Conservation (phyloP, 2,797 vertebrate species). For the Champsocephalus esox region DNA sequence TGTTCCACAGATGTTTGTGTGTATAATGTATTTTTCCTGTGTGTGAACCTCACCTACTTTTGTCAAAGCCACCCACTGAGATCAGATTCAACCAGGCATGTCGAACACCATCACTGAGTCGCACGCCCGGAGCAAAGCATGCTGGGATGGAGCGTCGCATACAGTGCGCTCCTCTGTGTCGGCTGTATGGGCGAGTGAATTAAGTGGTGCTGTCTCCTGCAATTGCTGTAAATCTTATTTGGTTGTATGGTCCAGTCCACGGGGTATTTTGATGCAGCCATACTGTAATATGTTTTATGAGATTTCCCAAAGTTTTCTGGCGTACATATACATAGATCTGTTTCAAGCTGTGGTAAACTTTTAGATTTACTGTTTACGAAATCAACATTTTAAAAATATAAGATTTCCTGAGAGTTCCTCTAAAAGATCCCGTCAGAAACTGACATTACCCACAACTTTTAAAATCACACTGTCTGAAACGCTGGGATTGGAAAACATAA, state of each 20-base stretch:
- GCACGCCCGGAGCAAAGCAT: conserved; percentile 69
- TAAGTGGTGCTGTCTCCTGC: conserved; percentile 61
- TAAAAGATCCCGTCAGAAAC: conserved; percentile 1
- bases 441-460: conserved; percentile 1
- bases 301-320: conserved; percentile 69
- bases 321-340: neutral
- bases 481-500: neutral
- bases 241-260: conserved; percentile 62
- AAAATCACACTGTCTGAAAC: conserved; percentile 7
- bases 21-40: conserved; percentile 12
- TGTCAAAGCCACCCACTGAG: conserved; percentile 64
- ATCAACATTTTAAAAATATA: neutral
- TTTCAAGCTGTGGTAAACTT: neutral
- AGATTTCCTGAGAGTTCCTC: neutral
- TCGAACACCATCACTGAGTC: conserved; percentile 48
- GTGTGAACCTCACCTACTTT: conserved; percentile 35
- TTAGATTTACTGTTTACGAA: neutral
- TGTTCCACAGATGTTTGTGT: conserved; percentile 26
- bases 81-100: conserved; percentile 66
- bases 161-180: conserved; percentile 22
- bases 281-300: conserved; percentile 71
- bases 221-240: conserved; percentile 77
- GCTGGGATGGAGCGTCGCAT: conserved; percentile 61
- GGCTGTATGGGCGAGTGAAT: conserved; percentile 51
- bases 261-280: conserved; percentile 57